phyloP scores from a whole-genome alignment of 1,140 invertebrate genomes.

The Papilio glaucus region DNA sequence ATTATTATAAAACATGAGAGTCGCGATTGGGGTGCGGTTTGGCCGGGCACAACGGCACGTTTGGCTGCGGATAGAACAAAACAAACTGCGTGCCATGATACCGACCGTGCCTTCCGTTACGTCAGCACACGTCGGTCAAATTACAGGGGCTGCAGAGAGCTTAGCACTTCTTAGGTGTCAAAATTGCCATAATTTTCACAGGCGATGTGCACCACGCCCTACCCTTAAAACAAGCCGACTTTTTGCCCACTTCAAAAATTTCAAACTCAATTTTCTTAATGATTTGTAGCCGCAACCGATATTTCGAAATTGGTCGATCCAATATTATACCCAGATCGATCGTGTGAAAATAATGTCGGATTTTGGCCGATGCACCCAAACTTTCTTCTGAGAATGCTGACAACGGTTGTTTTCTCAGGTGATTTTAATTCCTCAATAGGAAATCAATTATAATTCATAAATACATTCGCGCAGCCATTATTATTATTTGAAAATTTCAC shows the following conservation, averaged over 20 bases:
- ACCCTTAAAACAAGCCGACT: conserved; percentile 71
- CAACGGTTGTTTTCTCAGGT: neutral
- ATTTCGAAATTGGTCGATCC: conserved; percentile 77
- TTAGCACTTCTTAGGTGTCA: conserved; percentile 81
- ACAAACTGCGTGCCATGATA: conserved; percentile 47
- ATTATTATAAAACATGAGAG: conserved; percentile 78
- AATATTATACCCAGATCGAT: conserved; percentile 66
- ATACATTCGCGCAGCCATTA: neutral
- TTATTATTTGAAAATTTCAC: no score
- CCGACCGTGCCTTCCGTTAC: conserved; percentile 39
- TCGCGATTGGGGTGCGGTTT: conserved; percentile 60
- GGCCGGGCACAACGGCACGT: conserved; percentile 52
- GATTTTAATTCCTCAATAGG: neutral
- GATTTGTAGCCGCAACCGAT: conserved; percentile 79
- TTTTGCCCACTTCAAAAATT: conserved; percentile 71
- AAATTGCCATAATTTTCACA: conserved; percentile 81
- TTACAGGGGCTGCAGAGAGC: conserved; percentile 73
- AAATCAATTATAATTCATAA: neutral
- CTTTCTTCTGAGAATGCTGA: conserved; percentile 33
- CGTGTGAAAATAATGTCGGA: conserved; percentile 74
- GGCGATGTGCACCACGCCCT: conserved; percentile 69
- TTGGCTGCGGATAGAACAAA: conserved; percentile 51
- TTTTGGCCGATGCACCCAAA: conserved; percentile 40
- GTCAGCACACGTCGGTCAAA: conserved; percentile 69
- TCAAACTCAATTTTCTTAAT: conserved; percentile 78